A percentile compares a stretch with the other conserved stretches of the same genome.
Evolutionary conservation across 2,797 vertebrate species (phyloP).

Genomic region (Mormyrus hasselquistii): DNA sequence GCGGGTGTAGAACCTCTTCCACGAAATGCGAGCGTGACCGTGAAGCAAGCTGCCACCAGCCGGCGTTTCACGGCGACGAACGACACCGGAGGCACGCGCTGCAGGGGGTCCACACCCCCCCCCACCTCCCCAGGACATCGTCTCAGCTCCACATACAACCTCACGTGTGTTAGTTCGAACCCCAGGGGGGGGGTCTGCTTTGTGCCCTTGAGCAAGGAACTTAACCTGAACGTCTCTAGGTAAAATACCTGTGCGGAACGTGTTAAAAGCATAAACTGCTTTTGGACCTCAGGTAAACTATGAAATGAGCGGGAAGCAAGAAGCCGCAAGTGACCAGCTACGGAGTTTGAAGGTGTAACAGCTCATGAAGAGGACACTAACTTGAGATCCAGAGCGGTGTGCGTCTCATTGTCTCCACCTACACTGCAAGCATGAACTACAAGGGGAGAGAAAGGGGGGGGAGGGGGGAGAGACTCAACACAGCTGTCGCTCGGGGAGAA

Average conservation of each 20-base stretch:
- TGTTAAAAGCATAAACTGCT: neutral
- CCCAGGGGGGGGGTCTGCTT: neutral
- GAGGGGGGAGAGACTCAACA: neutral
- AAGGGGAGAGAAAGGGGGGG: neutral
- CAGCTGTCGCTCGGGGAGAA: neutral
- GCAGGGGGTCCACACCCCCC: neutral
- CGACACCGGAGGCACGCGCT: neutral
- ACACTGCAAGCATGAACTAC: conserved; percentile 88
- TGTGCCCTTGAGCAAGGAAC: neutral
- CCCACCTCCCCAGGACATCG: neutral
- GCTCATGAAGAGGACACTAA: conserved; percentile 56
- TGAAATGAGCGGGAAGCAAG: neutral
- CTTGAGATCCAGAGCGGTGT: conserved; percentile 88
- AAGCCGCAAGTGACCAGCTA: neutral
- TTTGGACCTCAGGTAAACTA: neutral
- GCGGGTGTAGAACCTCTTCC: neutral
- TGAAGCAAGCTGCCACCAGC: neutral
- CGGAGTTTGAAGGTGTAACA: neutral
- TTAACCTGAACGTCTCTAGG: neutral
- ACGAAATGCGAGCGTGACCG: neutral
- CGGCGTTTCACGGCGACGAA: no score
- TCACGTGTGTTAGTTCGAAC: neutral
- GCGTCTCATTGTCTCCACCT: conserved; percentile 80
- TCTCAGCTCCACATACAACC: neutral
- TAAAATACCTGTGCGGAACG: neutral